phyloP scores from a whole-genome alignment of 2,888 invertebrate genomes.

The Tenthredo distinguenda region DNA sequence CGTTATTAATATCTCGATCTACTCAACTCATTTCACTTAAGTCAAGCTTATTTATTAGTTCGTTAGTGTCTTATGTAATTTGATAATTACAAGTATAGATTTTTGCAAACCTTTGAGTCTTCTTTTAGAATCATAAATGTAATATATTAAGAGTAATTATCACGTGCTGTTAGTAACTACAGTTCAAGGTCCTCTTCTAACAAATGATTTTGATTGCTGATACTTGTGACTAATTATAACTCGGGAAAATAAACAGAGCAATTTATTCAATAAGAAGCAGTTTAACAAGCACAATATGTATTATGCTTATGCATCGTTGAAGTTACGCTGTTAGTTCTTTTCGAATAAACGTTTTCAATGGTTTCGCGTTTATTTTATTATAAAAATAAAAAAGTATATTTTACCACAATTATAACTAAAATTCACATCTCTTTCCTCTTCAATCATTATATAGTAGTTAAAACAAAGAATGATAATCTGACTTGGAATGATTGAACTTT shows the following conservation, averaged over 20 bases:
- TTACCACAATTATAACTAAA: neutral
- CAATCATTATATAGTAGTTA: neutral
- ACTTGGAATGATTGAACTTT: neutral
- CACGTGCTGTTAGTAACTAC: neutral
- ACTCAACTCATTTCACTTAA: neutral
- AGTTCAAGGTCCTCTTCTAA: conserved; percentile 16
- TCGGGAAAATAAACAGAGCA: neutral
- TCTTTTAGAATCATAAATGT: neutral
- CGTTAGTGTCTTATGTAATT: neutral
- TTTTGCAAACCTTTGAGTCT: neutral
- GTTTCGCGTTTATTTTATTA: neutral
- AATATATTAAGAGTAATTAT: neutral
- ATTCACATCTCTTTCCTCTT: neutral
- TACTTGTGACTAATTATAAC: conserved; percentile 37
- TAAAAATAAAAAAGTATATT: conserved; percentile 5
- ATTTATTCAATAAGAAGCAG: neutral
- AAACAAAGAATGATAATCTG: neutral
- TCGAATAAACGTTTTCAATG: neutral
- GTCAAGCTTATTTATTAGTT: too few relatives aligned
- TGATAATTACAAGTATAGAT: neutral
- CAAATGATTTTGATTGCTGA: conserved; percentile 16
- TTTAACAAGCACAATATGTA: neutral
- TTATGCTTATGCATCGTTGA: neutral
- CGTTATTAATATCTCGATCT: neutral
- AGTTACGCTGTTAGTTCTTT: neutral